phyloP scores from a whole-genome alignment of 92 coral and sea anemone genomes.

The Meandrina meandrites region DNA sequence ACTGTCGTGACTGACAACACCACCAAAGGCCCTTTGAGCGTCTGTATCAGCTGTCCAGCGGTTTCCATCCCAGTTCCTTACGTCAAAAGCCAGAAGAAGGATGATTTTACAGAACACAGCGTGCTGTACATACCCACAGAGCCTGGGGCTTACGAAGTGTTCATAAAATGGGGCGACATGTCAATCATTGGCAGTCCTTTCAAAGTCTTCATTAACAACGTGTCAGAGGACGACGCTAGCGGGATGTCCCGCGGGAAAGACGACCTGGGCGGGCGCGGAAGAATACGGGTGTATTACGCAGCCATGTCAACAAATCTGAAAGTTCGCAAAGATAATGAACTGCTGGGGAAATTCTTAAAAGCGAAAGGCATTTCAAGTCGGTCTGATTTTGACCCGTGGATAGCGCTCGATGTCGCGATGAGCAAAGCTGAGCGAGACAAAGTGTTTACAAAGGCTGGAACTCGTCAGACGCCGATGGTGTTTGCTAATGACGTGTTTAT shows the following conservation, averaged over 20 bases:
- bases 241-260: conserved; percentile 23
- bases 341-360: conserved; percentile 72
- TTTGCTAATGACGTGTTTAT: conserved; percentile 81
- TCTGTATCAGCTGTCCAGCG: conserved; percentile 99
- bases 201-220: conserved; percentile 85
- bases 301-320: conserved; percentile 84
- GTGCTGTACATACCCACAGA: conserved; percentile 95
- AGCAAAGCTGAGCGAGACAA: conserved; percentile 75
- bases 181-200: conserved; percentile 87
- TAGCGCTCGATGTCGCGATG: conserved; percentile 87
- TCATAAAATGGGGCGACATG: conserved; percentile 92
- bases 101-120: conserved; percentile 74
- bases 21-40: conserved; percentile 95
- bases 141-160: conserved; percentile 94
- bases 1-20: conserved; percentile 90
- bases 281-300: conserved; percentile 85
- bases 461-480: conserved; percentile 87
- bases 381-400: conserved; percentile 74
- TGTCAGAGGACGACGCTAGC: conserved; percentile 47
- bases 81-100: conserved; percentile 84
- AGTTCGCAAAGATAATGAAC: conserved; percentile 74
- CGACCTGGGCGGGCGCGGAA: conserved; percentile 71
- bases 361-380: conserved; percentile 73
- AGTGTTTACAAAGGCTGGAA: conserved; percentile 84
- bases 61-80: conserved; percentile 99